Conservation (phyloP, 2,888 invertebrate genomes). For the Morinoia aosen region DNA sequence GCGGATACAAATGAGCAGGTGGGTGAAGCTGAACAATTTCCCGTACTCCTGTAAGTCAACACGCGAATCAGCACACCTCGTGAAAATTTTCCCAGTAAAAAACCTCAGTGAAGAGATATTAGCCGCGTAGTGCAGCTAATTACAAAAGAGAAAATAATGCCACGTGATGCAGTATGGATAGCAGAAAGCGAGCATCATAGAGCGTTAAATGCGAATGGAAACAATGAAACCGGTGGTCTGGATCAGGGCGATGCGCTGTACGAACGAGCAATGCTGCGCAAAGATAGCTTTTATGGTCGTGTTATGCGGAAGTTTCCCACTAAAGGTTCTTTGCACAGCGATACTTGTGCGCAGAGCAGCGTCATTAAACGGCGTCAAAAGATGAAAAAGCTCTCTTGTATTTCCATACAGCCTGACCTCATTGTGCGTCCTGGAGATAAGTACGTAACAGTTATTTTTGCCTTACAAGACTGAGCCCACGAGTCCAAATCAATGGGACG, state of each 20-base stretch:
- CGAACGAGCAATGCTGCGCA: not conserved
- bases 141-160: not conserved
- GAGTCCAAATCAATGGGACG: not conserved
- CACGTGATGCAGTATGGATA: not conserved
- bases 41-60: not conserved
- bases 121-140: not conserved
- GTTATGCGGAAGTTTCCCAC: constrained; percentile 47
- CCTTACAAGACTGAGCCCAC: not conserved
- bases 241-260: not conserved
- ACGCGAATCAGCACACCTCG: not conserved
- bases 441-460: not conserved
- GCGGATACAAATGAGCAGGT: not conserved
- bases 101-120: not conserved
- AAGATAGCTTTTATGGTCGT: constrained; percentile 46
- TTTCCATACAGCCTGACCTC: not conserved
- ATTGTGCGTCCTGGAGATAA: not conserved
- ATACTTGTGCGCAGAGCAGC: not conserved
- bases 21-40: not conserved
- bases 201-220: not conserved
- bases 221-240: constrained; percentile 29
- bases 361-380: constrained; percentile 38
- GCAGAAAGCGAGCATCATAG: not conserved
- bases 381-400: not conserved
- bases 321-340: constrained; percentile 46
- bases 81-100: not conserved